Conservation (phyloP, 1,140 invertebrate genomes). For the Brachionus koreanus region DNA sequence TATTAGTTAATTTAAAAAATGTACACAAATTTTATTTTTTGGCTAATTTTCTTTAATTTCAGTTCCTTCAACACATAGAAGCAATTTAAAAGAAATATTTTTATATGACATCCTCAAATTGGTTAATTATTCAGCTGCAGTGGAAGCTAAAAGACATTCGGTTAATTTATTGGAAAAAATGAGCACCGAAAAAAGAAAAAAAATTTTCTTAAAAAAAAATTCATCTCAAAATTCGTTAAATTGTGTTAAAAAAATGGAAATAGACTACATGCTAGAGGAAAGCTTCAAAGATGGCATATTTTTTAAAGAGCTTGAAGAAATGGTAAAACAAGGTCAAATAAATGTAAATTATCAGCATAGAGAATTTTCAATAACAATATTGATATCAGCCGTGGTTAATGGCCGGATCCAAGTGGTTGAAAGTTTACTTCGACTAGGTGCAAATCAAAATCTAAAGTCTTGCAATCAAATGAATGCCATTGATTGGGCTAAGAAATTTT, state of each 20-base stretch:
- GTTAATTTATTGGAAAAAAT: not conserved
- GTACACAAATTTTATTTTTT: not conserved
- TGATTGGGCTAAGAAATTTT: constrained; percentile 67
- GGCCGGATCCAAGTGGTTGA: constrained; percentile 66
- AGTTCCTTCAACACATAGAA: not conserved
- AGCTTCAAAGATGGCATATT: not conserved
- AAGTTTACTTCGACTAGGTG: constrained; percentile 68
- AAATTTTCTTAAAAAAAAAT: constrained; percentile 40
- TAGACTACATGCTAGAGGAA: not conserved
- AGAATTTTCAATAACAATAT: constrained; percentile 66
- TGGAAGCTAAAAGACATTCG: not conserved
- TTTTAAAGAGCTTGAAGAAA: not conserved
- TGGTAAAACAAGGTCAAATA: not conserved
- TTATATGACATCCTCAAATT: not conserved
- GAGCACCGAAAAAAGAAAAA: not conserved
- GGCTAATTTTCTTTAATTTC: not conserved
- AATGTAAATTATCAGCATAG: constrained; percentile 64
- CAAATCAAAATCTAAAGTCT: constrained; percentile 66
- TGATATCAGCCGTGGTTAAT: constrained; percentile 72
- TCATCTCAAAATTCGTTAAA: not conserved
- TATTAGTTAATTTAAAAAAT: constrained; percentile 59
- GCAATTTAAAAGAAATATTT: not conserved
- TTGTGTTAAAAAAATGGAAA: not conserved
- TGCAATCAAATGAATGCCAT: constrained; percentile 69
- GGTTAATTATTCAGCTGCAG: not conserved